Conservation (phyloP, 2,888 invertebrate species). For the Blastobasis adustella region DNA sequence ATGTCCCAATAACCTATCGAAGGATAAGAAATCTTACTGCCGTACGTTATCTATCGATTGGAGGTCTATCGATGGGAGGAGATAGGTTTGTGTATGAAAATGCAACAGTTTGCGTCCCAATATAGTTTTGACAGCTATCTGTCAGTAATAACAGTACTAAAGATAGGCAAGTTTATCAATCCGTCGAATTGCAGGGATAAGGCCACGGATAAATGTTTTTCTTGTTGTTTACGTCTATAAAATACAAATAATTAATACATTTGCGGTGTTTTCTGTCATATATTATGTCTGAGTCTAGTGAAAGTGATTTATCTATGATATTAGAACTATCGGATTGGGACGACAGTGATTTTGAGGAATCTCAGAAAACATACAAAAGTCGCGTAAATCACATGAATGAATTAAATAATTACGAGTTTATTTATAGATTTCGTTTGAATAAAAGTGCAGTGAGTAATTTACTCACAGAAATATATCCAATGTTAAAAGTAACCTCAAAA, state of each 20-base stretch:
- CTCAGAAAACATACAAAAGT: not conserved
- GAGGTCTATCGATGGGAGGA: too few relatives aligned
- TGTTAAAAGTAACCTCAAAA: not conserved
- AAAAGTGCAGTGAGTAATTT: not conserved
- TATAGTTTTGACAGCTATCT: not conserved
- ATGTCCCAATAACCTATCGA: too few relatives aligned
- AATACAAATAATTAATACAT: too few relatives aligned
- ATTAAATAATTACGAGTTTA: too few relatives aligned
- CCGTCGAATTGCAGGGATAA: too few relatives aligned
- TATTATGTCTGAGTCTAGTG: not conserved
- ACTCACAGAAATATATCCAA: not conserved
- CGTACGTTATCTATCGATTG: too few relatives aligned
- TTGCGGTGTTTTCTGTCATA: not conserved
- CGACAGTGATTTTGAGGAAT: not conserved
- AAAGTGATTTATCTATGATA: not conserved
- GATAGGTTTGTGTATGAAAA: not conserved
- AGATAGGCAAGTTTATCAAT: not conserved
- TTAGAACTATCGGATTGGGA: not conserved
- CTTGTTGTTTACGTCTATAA: too few relatives aligned
- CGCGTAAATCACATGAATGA: not conserved
- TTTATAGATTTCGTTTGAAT: too few relatives aligned
- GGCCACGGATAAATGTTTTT: too few relatives aligned
- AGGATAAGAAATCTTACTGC: too few relatives aligned
- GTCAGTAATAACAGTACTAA: not conserved
- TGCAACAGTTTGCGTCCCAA: not conserved